Evolutionary conservation across 2,797 vertebrate species (phyloP), one percentile per base, ranked within the genome.

Genomic region (Choloepus didactylus): DNA sequence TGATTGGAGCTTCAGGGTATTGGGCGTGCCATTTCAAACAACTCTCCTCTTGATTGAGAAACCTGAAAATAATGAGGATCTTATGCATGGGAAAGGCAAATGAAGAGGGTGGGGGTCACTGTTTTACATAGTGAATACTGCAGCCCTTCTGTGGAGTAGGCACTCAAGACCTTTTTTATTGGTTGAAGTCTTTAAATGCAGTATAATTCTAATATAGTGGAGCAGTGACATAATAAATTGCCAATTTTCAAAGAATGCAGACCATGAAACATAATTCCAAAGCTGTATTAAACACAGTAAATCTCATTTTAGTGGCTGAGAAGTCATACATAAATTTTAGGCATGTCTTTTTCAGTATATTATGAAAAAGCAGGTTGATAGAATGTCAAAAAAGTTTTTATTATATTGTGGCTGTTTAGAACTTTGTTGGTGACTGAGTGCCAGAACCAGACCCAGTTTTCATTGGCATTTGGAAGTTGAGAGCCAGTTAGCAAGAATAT

Each of bases 101-200:
- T 1, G 70, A 81, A 84, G 70, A 77, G 67, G 8, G 23, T 83
- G 29, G 19, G n/a, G 54, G 27, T 77, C 60, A 35, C n/a, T 70
- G 29, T 35, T 89, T 44, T 54, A 49, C 54, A 19, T 11, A 67
- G 31, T 77, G 29, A 76, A 59, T 64, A 35, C 44, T 76, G 44
- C 9, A 18, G 54, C 84, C 19, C n/a, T 91, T 91, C 85, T 35
- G 35, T 91, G 80, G 38, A 29, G n/a, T 82, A 56, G 38, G 51
- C 38, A 62, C 15, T 81, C 12, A 75, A 3, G 18, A 2, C 67
- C 23, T 59, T 92, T 79, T 83, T 60, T 62, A 21, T 92, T 91
- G 59, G 41, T 60, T 95, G 31, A 70, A 60, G 84, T 87, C n/a
- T 87, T 84, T 77, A 64, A 75, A 29, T 92, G 51, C 35, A 83